A percentile compares a stretch with the other conserved stretches of the same genome.
Evolutionary conservation across 37 sponge, comb jelly and placozoan genomes (phyloP).

Genomic region (Aplysina aerophoba): DNA sequence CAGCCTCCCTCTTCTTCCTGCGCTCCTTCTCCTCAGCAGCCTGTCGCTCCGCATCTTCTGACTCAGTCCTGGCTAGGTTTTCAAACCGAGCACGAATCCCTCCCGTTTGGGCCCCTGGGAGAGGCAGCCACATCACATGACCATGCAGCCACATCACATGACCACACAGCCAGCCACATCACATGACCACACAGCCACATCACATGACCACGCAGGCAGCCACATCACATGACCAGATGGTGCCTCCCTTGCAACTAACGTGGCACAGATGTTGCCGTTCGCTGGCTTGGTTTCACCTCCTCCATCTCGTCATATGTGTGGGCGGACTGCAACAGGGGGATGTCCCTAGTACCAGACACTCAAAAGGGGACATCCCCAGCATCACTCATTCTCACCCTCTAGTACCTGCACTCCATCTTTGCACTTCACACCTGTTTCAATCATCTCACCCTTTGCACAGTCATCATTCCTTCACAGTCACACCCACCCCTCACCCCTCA

Average conservation of each 20-base stretch:
- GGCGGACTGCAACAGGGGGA: constrained; percentile 58
- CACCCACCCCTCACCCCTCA: constrained; percentile 1
- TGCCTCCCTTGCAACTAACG: not conserved
- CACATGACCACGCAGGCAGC: not conserved
- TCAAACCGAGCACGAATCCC: constrained; percentile 76
- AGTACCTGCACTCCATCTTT: not conserved
- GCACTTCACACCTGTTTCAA: too few relatives aligned
- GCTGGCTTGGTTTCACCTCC: constrained; percentile 48
- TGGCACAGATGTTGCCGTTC: constrained; percentile 23
- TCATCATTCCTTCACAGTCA: not conserved
- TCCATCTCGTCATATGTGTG: constrained; percentile 87
- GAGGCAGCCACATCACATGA: not conserved
- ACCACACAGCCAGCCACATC: not conserved
- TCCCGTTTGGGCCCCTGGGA: constrained; percentile 65
- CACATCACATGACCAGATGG: not conserved
- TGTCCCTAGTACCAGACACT: not conserved
- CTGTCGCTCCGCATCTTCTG: constrained; percentile 48
- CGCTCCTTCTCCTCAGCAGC: constrained; percentile 58
- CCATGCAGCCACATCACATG: not conserved
- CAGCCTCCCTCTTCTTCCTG: constrained; percentile 29
- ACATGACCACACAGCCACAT: not conserved
- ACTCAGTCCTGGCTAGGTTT: constrained; percentile 66
- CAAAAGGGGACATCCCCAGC: not conserved
- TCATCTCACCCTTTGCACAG: constrained; percentile 8
- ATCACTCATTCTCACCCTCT: not conserved